Evolutionary conservation across 1,140 invertebrate genomes (phyloP).

Genomic region (Apis laboriosa): DNA sequence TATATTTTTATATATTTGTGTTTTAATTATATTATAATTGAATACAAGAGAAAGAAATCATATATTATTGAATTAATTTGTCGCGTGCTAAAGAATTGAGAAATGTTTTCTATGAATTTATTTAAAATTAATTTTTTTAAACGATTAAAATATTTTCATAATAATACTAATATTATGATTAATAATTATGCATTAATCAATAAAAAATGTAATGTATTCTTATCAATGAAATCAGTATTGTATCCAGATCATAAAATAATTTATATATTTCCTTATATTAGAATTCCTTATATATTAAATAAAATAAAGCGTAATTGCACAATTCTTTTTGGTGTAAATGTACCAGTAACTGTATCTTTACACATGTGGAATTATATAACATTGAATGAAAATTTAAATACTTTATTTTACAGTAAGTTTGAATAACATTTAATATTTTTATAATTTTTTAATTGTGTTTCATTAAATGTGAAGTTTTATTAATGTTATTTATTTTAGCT

Average conservation of each 20-base stretch:
- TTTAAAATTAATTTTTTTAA: not conserved
- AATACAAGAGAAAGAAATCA: not conserved
- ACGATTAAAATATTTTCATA: not conserved
- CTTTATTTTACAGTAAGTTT: slow-evolving; percentile 34
- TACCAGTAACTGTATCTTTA: slow-evolving; percentile 4
- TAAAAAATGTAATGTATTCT: not conserved
- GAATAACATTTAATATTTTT: slow-evolving; percentile 8
- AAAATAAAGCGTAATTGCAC: slow-evolving; percentile 42
- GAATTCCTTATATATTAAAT: slow-evolving; percentile 22
- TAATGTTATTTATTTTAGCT: slow-evolving; percentile 48
- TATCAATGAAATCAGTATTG: not conserved
- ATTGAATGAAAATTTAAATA: accelerated
- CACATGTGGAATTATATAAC: not conserved
- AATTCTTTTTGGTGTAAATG: not conserved
- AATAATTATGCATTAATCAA: not conserved
- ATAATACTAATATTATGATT: not conserved
- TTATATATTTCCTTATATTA: slow-evolving; percentile 47
- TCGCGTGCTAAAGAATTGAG: too few relatives aligned
- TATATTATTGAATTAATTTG: not conserved
- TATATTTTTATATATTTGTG: too few relatives aligned
- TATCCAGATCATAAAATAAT: slow-evolving; percentile 60
- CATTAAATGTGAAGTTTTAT: not conserved
- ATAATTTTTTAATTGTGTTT: too few relatives aligned
- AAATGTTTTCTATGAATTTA: not conserved
- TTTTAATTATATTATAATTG: not conserved